Conservation (phyloP, 2,113 vertebrate species). For the Progne subis region DNA sequence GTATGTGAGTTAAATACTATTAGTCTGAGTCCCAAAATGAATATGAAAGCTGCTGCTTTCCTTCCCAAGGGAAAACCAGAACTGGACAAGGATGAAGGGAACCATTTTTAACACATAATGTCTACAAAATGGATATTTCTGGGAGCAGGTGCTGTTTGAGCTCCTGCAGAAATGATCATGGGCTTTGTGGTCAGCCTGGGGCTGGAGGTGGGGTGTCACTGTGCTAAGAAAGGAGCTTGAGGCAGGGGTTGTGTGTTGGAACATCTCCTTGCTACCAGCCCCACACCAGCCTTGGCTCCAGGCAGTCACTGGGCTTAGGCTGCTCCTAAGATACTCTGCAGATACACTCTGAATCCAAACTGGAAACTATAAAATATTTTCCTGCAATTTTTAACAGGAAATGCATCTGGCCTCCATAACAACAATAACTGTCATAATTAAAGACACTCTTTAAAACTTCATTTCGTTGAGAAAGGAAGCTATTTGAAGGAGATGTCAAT, state of each 20-base stretch:
- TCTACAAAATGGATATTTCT: not conserved
- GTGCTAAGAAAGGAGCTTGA: rapidly evolving
- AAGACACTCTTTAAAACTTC: not conserved
- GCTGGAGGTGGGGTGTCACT: not conserved
- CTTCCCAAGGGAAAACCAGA: not conserved
- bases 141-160: not conserved
- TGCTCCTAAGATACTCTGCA: not conserved
- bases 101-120: not conserved
- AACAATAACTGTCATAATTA: not conserved
- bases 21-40: not conserved
- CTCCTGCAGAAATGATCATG: not conserved
- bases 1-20: not conserved
- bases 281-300: not conserved
- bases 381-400: not conserved
- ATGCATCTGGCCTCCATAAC: rapidly evolving
- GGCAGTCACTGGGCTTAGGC: not conserved
- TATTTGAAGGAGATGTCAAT: not conserved
- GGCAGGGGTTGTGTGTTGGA: rapidly evolving
- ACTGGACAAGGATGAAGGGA: not conserved
- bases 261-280: not conserved
- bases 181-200: not conserved
- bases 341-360: not conserved
- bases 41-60: not conserved
- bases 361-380: not conserved
- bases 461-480: not conserved